These are phyloP conservation scores for Epirrhoe tristata DNA, from an alignment of 2,888 invertebrate species.

Conservation along the genomic window DNA sequence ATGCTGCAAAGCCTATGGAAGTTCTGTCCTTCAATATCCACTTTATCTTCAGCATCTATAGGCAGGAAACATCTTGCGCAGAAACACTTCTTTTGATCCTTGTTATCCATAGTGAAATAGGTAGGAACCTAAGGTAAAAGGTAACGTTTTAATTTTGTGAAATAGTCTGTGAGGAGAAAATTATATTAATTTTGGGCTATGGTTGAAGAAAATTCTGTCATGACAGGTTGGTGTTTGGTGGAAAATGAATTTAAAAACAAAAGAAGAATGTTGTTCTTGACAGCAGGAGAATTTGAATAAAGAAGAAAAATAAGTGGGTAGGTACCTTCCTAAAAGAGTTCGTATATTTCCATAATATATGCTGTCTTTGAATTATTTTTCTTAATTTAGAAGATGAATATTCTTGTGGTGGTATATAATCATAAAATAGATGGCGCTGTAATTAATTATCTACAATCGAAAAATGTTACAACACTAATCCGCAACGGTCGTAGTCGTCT, in stretches of 20 bases:
- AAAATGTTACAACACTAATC: conserved; percentile 43
- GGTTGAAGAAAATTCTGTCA: conserved; percentile 59
- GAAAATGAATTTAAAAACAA: conserved; percentile 57
- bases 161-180: conserved; percentile 12
- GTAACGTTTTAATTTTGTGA: conserved; percentile 51
- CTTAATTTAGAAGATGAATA: too few relatives aligned
- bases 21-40: conserved; percentile 73
- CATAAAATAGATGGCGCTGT: conserved; percentile 11
- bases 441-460: conserved; percentile 21
- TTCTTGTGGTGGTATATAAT: neutral
- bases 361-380: too few relatives aligned
- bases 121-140: neutral
- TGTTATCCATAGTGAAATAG: conserved; percentile 61
- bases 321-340: too few relatives aligned
- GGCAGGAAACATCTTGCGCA: conserved; percentile 77
- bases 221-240: conserved; percentile 60
- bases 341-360: too few relatives aligned
- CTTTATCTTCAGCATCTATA: conserved; percentile 66
- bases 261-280: conserved; percentile 41
- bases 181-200: conserved; percentile 37
- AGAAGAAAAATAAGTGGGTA: conserved; percentile 12
- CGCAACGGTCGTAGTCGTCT: conserved; percentile 41
- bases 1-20: conserved; percentile 74
- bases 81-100: conserved; percentile 73
- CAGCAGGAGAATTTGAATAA: conserved; percentile 49